Conservation (phyloP, 2,113 vertebrate genomes). For the Stictonetta naevosa region DNA sequence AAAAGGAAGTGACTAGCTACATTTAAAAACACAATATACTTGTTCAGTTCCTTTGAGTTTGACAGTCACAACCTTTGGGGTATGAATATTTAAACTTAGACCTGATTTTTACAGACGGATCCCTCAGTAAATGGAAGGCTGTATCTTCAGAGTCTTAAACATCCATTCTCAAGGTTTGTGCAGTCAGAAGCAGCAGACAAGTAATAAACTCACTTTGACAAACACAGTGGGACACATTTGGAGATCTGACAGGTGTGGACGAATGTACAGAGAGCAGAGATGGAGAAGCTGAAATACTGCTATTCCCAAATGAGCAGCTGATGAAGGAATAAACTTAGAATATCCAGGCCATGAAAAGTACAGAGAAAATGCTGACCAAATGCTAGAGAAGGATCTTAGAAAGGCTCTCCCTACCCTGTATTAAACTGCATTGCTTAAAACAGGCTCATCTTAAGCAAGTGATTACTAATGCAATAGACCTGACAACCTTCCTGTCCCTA, state of each 20-base stretch:
- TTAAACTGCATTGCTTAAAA: neutral
- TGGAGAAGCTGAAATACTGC: neutral
- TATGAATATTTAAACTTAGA: neutral
- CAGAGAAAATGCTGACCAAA: neutral
- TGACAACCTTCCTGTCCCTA: neutral
- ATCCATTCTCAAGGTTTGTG: neutral
- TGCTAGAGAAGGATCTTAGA: neutral
- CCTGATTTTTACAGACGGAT: neutral
- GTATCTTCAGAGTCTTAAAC: neutral
- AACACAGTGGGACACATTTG: neutral
- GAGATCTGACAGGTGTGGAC: neutral
- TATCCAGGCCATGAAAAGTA: neutral
- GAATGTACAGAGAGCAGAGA: neutral
- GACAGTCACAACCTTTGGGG: neutral
- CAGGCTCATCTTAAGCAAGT: slow-evolving; percentile 20
- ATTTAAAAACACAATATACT: neutral
- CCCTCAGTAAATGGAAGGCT: neutral
- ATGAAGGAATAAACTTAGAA: neutral
- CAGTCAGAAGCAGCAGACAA: neutral
- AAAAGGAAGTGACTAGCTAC: neutral
- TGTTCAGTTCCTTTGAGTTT: neutral
- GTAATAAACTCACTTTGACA: neutral
- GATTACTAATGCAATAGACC: neutral
- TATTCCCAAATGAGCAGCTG: neutral
- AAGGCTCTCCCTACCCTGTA: neutral